Conservation (phyloP, 1,140 invertebrate genomes). For the Araneus ventricosus region DNA sequence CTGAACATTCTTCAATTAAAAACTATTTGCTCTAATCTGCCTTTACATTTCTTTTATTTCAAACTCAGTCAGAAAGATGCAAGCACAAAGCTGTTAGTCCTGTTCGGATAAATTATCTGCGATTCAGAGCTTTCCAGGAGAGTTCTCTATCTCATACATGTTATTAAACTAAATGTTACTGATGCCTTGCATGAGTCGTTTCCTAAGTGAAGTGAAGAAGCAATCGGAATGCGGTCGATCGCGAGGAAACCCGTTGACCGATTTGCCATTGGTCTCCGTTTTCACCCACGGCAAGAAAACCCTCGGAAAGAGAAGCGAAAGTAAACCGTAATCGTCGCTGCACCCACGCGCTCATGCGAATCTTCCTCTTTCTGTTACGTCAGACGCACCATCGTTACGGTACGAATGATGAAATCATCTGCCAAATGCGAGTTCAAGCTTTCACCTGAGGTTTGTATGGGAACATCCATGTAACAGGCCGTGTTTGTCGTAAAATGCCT, state of each 20-base stretch:
- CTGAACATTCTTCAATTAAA: too few species aligned
- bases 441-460: neutral
- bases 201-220: constrained; percentile 23
- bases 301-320: constrained; percentile 13
- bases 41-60: too few species aligned
- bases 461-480: too few species aligned
- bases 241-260: constrained; percentile 52
- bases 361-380: constrained; percentile 34
- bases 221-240: constrained; percentile 58
- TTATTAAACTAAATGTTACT: neutral
- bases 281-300: constrained; percentile 15
- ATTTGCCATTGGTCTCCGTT: constrained; percentile 9
- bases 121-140: too few species aligned
- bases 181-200: neutral
- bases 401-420: neutral
- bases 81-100: too few species aligned
- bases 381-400: constrained; percentile 11
- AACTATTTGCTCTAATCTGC: too few species aligned
- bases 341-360: constrained; percentile 27
- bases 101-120: too few species aligned
- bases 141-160: neutral
- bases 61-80: too few species aligned
- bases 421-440: neutral
- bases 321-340: neutral
- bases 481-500: too few species aligned